Conservation (phyloP, 1,140 invertebrate species). For the Linepithema humile region DNA sequence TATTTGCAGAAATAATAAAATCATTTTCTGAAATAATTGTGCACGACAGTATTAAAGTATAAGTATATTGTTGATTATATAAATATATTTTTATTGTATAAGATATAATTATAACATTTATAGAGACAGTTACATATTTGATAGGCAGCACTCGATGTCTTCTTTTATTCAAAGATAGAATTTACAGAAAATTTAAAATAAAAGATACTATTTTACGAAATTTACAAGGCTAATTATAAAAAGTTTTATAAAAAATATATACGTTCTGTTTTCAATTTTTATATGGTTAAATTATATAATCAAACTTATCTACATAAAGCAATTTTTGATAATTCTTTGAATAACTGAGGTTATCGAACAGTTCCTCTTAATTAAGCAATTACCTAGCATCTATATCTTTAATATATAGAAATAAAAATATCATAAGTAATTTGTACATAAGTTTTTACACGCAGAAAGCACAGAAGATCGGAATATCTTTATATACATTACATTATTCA, state of each 20-base stretch:
- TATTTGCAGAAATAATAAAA: not conserved
- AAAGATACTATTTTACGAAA: not conserved
- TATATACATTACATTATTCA: not conserved
- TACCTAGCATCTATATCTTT: conserved; percentile 20
- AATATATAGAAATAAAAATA: conserved; percentile 18
- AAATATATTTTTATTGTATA: conserved; percentile 28
- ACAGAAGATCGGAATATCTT: not conserved
- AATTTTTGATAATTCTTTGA: conserved; percentile 25
- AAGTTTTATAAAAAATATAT: not conserved
- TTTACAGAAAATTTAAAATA: conserved; percentile 3
- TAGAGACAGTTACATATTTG: not conserved
- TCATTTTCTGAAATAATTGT: conserved; percentile 24
- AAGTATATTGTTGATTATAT: conserved; percentile 10
- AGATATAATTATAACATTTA: not conserved
- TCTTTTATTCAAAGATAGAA: conserved; percentile 24
- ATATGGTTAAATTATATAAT: not conserved
- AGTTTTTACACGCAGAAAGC: conserved; percentile 14
- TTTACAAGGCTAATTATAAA: not conserved
- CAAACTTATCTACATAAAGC: not conserved
- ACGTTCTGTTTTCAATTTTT: not conserved
- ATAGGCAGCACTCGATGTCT: not conserved
- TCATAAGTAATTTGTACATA: conserved; percentile 2
- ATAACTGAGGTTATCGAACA: not conserved
- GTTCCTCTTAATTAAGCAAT: not conserved
- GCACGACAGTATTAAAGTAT: conserved; percentile 9